phyloP scores from a whole-genome alignment of 1,140 invertebrate species.

The Heliconius hewitsoni region DNA sequence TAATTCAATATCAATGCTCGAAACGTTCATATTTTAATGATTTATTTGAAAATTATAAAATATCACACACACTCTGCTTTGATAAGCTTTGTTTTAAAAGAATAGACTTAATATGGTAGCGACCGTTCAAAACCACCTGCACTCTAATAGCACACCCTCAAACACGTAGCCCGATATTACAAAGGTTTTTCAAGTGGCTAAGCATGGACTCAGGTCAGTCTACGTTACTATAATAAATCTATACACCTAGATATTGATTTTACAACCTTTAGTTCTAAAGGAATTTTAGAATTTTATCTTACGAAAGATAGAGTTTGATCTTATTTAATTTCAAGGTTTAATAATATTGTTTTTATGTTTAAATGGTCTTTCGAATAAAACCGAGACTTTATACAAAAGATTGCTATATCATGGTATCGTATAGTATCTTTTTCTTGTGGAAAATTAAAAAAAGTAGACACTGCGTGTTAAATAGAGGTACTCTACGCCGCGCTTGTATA shows the following conservation, averaged over 20 bases:
- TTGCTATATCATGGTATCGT: too few species aligned
- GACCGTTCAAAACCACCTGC: background rate
- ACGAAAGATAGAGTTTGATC: background rate
- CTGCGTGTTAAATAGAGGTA: too few species aligned
- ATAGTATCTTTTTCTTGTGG: too few species aligned
- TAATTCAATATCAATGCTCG: background rate
- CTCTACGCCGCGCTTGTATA: too few species aligned
- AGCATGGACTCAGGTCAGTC: slow-evolving; percentile 11
- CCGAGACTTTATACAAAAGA: too few species aligned
- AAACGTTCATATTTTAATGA: background rate
- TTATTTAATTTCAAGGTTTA: too few species aligned
- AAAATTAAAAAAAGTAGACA: too few species aligned
- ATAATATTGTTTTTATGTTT: too few species aligned
- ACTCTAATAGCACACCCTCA: slow-evolving; percentile 6
- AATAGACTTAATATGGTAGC: slow-evolving; percentile 3
- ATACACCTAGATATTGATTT: background rate
- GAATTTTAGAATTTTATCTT: background rate
- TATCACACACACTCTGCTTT: background rate
- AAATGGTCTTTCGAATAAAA: too few species aligned
- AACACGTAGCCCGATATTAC: slow-evolving; percentile 15
- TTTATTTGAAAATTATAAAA: background rate
- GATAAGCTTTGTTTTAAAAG: background rate
- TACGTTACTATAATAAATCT: background rate
- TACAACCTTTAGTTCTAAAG: background rate
- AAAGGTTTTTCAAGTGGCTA: slow-evolving; percentile 8